Evolutionary conservation across 2,888 invertebrate genomes (phyloP).

Genomic region (Eubasilissa splendida): DNA sequence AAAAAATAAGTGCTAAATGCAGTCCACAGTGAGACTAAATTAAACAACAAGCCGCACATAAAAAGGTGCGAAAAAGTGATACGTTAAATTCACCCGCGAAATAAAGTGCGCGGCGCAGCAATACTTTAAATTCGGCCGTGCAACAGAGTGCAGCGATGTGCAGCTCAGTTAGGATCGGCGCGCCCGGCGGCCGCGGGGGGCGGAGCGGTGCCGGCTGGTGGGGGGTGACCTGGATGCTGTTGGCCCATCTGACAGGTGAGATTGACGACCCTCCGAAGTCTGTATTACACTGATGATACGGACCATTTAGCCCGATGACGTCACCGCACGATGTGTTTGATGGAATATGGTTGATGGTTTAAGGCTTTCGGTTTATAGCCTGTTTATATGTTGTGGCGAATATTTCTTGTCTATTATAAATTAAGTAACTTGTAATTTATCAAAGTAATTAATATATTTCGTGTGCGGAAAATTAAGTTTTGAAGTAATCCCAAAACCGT

Average conservation of each 20-base stretch:
- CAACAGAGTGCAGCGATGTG: conserved; percentile 40
- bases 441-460: no score
- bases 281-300: conserved; percentile 19
- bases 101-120: conserved; percentile 22
- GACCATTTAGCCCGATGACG: conserved; percentile 21
- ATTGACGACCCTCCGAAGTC: conserved; percentile 30
- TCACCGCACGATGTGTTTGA: conserved; percentile 18
- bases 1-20: background rate
- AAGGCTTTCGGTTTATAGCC: background rate
- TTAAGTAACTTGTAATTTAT: no score
- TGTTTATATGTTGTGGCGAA: no score
- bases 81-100: conserved; percentile 21
- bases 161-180: background rate
- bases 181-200: background rate
- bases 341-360: conserved; percentile 15
- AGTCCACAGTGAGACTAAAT: background rate
- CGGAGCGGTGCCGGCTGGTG: background rate
- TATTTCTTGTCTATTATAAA: no score
- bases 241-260: conserved; percentile 42
- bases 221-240: conserved; percentile 42
- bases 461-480: no score
- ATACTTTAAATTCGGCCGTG: conserved; percentile 25
- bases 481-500: no score
- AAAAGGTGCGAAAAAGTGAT: conserved; percentile 31
- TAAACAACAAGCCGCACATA: background rate